Percentiles rank a stretch among this genome's conserved stretches.
Evolutionary conservation across 2,113 vertebrate genomes (phyloP).

Genomic region (Alligator mississippiensis): DNA sequence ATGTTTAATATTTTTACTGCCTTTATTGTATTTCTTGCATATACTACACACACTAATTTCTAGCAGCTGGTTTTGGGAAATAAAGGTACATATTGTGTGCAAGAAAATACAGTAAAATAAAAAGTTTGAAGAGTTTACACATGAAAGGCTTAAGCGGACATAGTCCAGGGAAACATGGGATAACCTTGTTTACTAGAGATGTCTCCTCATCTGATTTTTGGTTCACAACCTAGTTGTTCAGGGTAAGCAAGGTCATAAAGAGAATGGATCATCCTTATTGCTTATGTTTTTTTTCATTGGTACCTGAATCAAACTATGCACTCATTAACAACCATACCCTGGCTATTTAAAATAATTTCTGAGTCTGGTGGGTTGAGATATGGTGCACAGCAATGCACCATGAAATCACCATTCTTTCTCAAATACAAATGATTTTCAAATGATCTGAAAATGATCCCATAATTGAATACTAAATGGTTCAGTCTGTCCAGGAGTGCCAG

Average conservation of each 20-base stretch:
- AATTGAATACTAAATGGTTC: neutral
- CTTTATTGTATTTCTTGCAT: no score
- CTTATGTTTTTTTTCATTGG: neutral
- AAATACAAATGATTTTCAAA: no score
- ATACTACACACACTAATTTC: no score
- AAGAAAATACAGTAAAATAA: neutral
- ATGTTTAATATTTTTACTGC: no score
- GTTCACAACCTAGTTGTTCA: neutral
- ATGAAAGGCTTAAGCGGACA: neutral
- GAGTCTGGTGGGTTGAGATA: neutral
- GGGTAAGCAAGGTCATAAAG: neutral
- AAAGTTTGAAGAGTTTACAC: neutral
- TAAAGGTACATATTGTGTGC: no score
- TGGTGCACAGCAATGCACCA: neutral
- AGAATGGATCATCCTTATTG: neutral
- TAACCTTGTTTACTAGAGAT: neutral
- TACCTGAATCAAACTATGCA: neutral
- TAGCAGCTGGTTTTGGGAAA: no score
- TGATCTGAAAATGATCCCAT: neutral
- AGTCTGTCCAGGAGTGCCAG: neutral
- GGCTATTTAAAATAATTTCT: neutral
- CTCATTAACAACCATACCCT: neutral
- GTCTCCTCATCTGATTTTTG: neutral
- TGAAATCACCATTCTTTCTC: neutral
- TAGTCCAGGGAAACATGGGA: neutral